phyloP scores from a whole-genome alignment of 1,140 invertebrate species.

The Spodoptera frugiperda region DNA sequence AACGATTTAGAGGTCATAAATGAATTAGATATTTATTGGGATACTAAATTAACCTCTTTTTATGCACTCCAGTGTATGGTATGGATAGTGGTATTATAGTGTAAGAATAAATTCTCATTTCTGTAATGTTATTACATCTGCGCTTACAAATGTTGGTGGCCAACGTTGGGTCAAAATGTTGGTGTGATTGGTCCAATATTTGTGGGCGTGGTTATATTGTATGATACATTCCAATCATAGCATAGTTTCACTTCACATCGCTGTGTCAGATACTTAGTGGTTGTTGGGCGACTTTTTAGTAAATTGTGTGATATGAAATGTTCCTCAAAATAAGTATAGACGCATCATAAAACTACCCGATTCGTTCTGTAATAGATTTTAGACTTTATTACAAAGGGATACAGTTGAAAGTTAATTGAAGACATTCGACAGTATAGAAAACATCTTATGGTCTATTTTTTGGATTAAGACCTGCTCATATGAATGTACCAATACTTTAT shows the following conservation, averaged over 20 bases:
- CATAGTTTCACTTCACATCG: conserved; percentile 36
- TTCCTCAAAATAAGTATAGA: no score
- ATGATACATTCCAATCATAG: conserved; percentile 43
- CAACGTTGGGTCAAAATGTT: not conserved
- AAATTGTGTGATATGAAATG: not conserved
- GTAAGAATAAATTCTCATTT: conserved; percentile 39
- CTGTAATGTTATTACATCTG: conserved; percentile 4
- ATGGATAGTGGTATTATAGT: conserved; percentile 31
- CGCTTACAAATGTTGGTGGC: conserved; percentile 7
- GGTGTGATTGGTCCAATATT: not conserved
- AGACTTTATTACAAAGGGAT: no score
- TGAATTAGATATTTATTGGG: not conserved
- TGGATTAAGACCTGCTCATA: no score
- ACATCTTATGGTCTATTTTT: no score
- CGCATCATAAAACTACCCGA: no score
- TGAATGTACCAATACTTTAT: no score
- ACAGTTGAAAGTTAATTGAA: no score
- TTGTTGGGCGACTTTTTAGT: conserved; percentile 39
- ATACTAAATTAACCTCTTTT: conserved; percentile 1
- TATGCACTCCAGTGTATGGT: conserved; percentile 26
- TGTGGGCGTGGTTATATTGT: not conserved
- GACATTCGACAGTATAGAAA: no score
- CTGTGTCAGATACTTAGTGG: conserved; percentile 34
- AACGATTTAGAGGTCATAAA: conserved; percentile 21
- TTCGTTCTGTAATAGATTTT: no score